phyloP scores from a whole-genome alignment of 2,888 invertebrate species.

The Coleophora deauratella region DNA sequence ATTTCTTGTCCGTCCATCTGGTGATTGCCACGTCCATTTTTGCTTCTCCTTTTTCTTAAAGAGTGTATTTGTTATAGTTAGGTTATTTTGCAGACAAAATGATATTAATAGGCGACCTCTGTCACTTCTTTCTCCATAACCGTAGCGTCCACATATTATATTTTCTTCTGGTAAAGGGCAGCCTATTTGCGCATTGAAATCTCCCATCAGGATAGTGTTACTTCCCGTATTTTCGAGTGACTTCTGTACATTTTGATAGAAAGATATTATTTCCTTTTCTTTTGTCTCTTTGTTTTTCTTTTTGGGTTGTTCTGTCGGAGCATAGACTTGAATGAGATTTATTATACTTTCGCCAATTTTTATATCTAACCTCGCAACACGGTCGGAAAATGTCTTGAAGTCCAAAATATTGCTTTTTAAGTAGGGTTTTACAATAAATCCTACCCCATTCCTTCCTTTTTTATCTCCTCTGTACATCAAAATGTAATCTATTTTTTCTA shows the following conservation, averaged over 20 bases:
- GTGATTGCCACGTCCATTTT: constrained; percentile 5
- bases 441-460: too few relatives aligned
- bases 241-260: too few relatives aligned
- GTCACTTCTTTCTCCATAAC: constrained; percentile 5
- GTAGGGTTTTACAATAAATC: too few relatives aligned
- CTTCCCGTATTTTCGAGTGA: constrained; percentile 5
- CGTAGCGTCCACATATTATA: background rate
- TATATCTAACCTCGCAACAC: constrained; percentile 5
- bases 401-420: too few relatives aligned
- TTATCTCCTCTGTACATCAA: too few relatives aligned
- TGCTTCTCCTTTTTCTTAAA: constrained; percentile 2
- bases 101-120: constrained; percentile 4
- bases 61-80: constrained; percentile 1
- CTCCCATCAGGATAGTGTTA: constrained; percentile 3
- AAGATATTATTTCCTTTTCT: too few relatives aligned
- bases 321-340: too few relatives aligned
- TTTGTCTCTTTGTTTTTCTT: too few relatives aligned
- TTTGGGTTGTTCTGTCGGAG: too few relatives aligned
- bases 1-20: constrained; percentile 3
- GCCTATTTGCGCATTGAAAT: constrained; percentile 8
- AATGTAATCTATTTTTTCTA: constrained; percentile 8
- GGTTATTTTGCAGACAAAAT: constrained; percentile 4
- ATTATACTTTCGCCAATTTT: constrained; percentile 6
- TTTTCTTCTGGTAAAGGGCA: background rate
- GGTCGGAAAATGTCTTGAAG: too few relatives aligned